Conservation (phyloP, 64 coral and sea anemone genomes). For the Montipora sp. region DNA sequence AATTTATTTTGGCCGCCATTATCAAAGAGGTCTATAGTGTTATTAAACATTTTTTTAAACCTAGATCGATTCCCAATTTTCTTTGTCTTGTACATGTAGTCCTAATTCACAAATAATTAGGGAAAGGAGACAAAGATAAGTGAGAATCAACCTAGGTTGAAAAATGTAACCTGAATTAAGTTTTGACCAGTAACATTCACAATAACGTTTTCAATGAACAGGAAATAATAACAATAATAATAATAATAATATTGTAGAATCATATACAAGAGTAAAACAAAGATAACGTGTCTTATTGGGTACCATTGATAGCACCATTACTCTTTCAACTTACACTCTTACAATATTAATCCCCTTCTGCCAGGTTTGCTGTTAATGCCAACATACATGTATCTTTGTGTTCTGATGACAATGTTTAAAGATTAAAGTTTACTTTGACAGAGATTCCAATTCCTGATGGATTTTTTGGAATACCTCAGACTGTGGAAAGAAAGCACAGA, state of each 20-base stretch:
- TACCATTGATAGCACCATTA: not conserved
- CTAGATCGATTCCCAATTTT: no score
- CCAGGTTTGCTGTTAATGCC: not conserved
- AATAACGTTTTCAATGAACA: no score
- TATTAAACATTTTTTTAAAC: no score
- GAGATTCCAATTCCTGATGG: constrained; percentile 28
- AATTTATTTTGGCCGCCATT: no score
- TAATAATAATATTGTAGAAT: not conserved
- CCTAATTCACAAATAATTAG: no score
- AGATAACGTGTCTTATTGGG: not conserved
- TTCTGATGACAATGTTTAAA: not conserved
- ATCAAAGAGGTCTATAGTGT: no score
- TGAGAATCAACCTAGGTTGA: no score
- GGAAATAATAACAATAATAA: no score
- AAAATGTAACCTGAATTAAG: no score
- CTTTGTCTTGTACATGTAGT: no score
- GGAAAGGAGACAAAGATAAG: no score
- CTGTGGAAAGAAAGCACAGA: constrained; percentile 30
- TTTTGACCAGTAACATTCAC: no score
- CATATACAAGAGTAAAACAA: not conserved
- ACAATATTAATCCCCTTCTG: not conserved
- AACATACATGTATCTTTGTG: not conserved
- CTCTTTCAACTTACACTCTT: not conserved
- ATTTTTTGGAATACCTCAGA: constrained; percentile 43
- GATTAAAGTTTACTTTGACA: not conserved